A percentile compares a stretch with the other conserved stretches of the same genome.
Conservation (phyloP, 2,797 vertebrate genomes). For the Darevskia mixta region DNA sequence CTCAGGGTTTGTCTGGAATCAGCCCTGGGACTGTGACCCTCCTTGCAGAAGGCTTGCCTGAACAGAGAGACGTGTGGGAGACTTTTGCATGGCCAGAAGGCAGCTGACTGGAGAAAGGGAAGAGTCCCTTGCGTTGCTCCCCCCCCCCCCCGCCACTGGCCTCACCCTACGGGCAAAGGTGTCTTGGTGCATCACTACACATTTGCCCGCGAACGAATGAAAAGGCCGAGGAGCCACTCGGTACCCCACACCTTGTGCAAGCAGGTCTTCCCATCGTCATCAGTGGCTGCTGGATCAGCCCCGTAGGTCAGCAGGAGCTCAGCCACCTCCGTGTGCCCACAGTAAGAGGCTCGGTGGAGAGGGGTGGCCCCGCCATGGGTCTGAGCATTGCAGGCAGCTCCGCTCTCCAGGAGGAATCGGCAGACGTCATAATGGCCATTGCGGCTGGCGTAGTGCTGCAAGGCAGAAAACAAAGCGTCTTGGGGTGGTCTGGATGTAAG, state of each 20-base stretch:
- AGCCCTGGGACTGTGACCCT: too few relatives aligned
- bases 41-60: too few relatives aligned
- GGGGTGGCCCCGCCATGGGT: slow-evolving; percentile 89
- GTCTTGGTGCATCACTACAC: too few relatives aligned
- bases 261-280: slow-evolving; percentile 86
- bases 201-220: accelerated
- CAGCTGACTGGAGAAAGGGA: background rate
- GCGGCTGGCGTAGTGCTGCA: slow-evolving; percentile 93
- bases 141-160: background rate
- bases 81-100: too few relatives aligned
- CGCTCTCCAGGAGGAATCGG: slow-evolving; percentile 84
- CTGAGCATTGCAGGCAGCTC: slow-evolving; percentile 83
- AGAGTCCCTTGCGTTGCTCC: too few relatives aligned
- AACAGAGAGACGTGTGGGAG: too few relatives aligned
- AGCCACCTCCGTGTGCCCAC: slow-evolving; percentile 85
- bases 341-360: slow-evolving; percentile 90
- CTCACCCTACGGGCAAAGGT: background rate
- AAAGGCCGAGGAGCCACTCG: background rate
- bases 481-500: too few relatives aligned
- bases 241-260: slow-evolving; percentile 87
- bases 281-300: slow-evolving; percentile 82
- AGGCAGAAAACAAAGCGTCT: background rate
- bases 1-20: too few relatives aligned
- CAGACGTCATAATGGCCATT: slow-evolving; percentile 85
- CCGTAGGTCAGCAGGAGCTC: slow-evolving; percentile 81